Base-by-base conservation (phyloP, 2,797 vertebrate genomes). In the Pseudomugil tenellus region DNA sequence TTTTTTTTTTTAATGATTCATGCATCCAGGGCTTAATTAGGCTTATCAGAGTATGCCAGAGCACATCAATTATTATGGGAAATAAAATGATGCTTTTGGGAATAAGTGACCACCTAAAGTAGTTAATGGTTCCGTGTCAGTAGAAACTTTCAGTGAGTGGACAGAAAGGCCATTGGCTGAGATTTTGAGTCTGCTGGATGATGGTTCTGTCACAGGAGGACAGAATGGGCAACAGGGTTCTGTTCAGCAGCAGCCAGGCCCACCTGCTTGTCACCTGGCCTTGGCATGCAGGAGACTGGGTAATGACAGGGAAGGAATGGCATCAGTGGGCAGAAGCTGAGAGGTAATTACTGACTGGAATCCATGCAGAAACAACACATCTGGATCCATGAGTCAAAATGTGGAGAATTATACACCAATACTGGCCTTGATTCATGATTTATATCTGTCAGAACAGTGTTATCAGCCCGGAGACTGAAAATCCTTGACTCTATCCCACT, bases 351-450 rank as follows among this genome's bases (percentile, higher is more conserved):
- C 90, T 89, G 85, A 89, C 87, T 91, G 91, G 87, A 94, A 94
- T 87, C 91, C 94, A 95, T 94, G 94, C 94, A 94, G 92, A 95
- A 95, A 94, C 89, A 79, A 84, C 93, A 95, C 94, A 95, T 94
- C 94, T 95, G 93, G 93, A 94, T 91, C 80, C 79, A 83, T 58
- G 85, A 91, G 85, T 89, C 87, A 85, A 88, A 92, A 84, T 61
- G 78, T 76, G 69, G 76, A 78, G 80, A 77, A 76, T 79, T 80
- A 75, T 74, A 79, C 66, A 8, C 70, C 23, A 70, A 84, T 78
- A 77, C 78, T 34, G 6, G 69, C 67, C 68, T 72, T 67, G 26
- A 62, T 81, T 80, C 62, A 5, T 59, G 74, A 83, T 87, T 79
- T 76, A 23, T 75, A 84, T 88, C 85, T 56, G 61, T 84, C 72